Evolutionary conservation across 2,888 invertebrate species (phyloP).

Genomic region (Seladonia tumulorum): DNA sequence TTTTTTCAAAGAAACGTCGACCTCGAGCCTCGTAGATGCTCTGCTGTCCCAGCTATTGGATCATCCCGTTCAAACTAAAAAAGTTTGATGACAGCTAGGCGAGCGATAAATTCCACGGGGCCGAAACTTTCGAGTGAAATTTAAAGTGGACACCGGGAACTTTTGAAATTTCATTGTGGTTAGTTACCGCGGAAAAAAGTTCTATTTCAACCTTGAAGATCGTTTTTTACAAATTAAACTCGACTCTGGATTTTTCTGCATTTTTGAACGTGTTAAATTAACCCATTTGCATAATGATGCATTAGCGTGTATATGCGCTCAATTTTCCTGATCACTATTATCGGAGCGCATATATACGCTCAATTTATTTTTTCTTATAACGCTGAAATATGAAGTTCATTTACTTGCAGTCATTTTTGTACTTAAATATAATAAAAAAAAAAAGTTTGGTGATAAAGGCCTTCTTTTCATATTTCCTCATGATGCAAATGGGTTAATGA

Average conservation of each 20-base stretch:
- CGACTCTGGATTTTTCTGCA: not conserved
- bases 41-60: not conserved
- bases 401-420: too few species aligned
- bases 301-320: too few species aligned
- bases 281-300: too few species aligned
- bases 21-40: not conserved
- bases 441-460: too few species aligned
- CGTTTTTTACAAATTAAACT: not conserved
- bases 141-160: not conserved
- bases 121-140: not conserved
- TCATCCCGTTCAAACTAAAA: not conserved
- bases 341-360: too few species aligned
- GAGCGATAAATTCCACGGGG: not conserved
- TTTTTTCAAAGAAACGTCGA: constrained; percentile 4
- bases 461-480: too few species aligned
- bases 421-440: too few species aligned
- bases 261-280: not conserved
- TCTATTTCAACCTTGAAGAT: not conserved
- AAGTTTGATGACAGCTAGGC: not conserved
- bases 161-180: not conserved
- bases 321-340: too few species aligned
- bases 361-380: too few species aligned
- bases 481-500: too few species aligned
- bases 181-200: not conserved
- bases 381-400: too few species aligned